Percentiles rank a stretch among this genome's conserved stretches.
Conservation (phyloP, 1,140 invertebrate genomes). For the Heliconius hermathena region DNA sequence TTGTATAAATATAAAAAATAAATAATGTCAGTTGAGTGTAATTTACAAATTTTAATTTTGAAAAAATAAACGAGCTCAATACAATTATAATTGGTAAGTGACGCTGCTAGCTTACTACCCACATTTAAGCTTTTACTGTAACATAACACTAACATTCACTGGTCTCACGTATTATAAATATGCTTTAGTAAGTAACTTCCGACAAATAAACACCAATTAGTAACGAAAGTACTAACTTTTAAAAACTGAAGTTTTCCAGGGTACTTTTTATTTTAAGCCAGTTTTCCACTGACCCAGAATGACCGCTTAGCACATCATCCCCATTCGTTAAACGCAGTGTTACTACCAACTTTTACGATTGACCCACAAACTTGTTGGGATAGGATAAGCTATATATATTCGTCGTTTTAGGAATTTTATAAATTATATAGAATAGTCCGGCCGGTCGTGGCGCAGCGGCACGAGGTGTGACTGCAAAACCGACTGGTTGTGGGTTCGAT, state of each 20-base stretch:
- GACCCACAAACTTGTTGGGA: conserved; percentile 20
- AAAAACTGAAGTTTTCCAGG: neutral
- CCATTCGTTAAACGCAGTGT: conserved; percentile 24
- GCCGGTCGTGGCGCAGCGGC: no score
- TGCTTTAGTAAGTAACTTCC: neutral
- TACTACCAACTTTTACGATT: conserved; percentile 26
- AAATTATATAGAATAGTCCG: no score
- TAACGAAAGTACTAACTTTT: conserved; percentile 2
- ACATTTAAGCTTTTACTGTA: neutral
- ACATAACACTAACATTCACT: neutral
- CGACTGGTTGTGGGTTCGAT: no score
- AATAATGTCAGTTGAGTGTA: no score
- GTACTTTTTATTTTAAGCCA: conserved; percentile 9
- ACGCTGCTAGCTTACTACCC: no score
- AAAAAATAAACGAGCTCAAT: no score
- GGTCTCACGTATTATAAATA: neutral
- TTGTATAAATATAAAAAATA: no score
- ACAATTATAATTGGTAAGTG: no score
- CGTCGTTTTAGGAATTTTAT: neutral
- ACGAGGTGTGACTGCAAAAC: no score
- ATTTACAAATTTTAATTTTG: no score
- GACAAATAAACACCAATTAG: conserved; percentile 6
- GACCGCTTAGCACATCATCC: conserved; percentile 26
- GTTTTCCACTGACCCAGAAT: conserved; percentile 19
- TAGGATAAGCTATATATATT: neutral